These are phyloP conservation scores for Drosophila percnosoma DNA, from an alignment of 2,888 invertebrate genomes.

Conservation along the genomic window DNA sequence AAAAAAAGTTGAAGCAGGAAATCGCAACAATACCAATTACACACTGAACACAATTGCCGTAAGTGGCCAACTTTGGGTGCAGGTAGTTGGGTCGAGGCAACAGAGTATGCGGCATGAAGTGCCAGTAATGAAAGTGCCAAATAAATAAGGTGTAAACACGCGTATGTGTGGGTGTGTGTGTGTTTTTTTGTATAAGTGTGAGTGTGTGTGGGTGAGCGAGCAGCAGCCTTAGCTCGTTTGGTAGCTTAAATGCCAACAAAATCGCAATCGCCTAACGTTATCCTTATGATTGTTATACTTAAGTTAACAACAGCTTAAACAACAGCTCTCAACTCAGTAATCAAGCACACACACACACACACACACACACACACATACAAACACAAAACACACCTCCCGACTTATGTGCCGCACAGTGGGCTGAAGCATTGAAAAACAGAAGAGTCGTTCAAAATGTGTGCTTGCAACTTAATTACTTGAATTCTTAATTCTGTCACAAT, in stretches of 20 bases:
- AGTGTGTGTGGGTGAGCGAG: constrained; percentile 17
- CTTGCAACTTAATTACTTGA: not conserved
- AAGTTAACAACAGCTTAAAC: constrained; percentile 80
- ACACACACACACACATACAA: constrained; percentile 14
- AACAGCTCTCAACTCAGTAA: constrained; percentile 58
- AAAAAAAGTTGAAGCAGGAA: constrained; percentile 28
- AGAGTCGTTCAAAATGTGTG: not conserved
- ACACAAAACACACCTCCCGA: constrained; percentile 24
- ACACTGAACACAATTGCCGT: constrained; percentile 65
- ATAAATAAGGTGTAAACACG: constrained; percentile 60
- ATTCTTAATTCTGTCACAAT: not conserved
- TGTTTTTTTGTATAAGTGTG: constrained; percentile 12
- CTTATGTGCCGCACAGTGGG: constrained; percentile 52
- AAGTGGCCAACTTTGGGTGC: constrained; percentile 54
- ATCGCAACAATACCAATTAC: constrained; percentile 68
- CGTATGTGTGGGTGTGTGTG: not conserved
- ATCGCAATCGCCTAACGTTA: constrained; percentile 71
- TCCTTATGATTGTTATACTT: constrained; percentile 82
- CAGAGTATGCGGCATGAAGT: constrained; percentile 14
- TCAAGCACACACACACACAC: constrained; percentile 49
- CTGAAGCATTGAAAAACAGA: not conserved
- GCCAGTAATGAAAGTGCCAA: constrained; percentile 69
- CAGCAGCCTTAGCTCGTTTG: constrained; percentile 30
- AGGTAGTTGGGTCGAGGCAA: not conserved
- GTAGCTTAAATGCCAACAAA: constrained; percentile 61